Evolutionary conservation across 2,797 vertebrate genomes (phyloP).

Genomic region (Pseudopleuronectes americanus): DNA sequence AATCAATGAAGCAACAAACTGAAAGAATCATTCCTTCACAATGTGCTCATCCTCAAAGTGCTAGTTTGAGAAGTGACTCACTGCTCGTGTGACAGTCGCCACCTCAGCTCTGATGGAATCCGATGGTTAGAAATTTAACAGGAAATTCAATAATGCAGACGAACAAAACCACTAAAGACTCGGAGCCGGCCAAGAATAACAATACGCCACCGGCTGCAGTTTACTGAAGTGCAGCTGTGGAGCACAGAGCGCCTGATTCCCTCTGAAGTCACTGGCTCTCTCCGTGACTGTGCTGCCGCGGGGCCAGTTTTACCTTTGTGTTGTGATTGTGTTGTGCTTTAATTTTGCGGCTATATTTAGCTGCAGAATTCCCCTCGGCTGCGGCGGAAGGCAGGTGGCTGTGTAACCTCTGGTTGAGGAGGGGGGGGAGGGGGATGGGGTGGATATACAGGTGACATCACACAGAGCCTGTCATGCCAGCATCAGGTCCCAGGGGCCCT

Average conservation of each 20-base stretch:
- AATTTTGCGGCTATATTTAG: slow-evolving; percentile 79
- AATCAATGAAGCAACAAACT: too few relatives aligned
- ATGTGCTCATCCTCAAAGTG: neutral
- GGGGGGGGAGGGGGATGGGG: neutral
- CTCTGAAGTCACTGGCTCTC: slow-evolving; percentile 72
- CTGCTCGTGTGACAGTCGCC: neutral
- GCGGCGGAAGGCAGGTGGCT: slow-evolving; percentile 80
- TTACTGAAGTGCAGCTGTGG: slow-evolving; percentile 71
- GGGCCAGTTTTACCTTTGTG: slow-evolving; percentile 66
- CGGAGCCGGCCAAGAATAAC: slow-evolving; percentile 51
- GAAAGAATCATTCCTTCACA: too few relatives aligned
- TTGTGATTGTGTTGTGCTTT: slow-evolving; percentile 76
- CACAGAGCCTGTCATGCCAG: slow-evolving; percentile 72
- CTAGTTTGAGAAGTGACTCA: neutral
- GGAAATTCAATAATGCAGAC: slow-evolving; percentile 48
- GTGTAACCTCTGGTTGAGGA: slow-evolving; percentile 55
- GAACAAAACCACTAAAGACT: slow-evolving; percentile 60
- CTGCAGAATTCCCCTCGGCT: slow-evolving; percentile 79
- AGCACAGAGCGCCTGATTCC: slow-evolving; percentile 58
- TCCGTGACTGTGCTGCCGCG: slow-evolving; percentile 44
- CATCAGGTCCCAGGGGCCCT: slow-evolving; percentile 61
- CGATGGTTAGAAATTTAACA: slow-evolving; percentile 11
- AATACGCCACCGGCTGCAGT: slow-evolving; percentile 47
- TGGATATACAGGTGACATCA: slow-evolving; percentile 77
- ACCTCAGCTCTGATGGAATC: neutral